Base-by-base conservation (phyloP, 2,113 vertebrate species). In the Syngnathus floridae region DNA sequence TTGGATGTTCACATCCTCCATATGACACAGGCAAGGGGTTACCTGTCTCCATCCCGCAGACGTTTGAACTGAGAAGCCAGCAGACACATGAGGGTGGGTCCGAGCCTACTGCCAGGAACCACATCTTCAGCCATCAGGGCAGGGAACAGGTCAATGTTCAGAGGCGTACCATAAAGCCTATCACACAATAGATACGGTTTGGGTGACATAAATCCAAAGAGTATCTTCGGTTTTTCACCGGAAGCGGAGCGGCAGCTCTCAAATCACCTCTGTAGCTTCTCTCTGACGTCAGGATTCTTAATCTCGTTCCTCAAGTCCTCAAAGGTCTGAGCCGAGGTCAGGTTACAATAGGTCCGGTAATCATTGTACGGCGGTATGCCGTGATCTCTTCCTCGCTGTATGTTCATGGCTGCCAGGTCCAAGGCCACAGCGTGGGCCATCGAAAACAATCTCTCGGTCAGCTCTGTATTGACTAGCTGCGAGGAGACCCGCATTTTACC, bases 331-430 rank as follows among this genome's bases (percentile, higher is more conserved):
- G 93, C 94, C 0, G 93, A 92, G 1, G 93, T 93, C 72, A 99
- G 90, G 88, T 99, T 99, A 77, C 97, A 99, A 88, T 93, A 99
- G 67, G 95, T 93, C 71, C 97, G 88, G 89, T 93, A 99, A 82
- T 99, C 97, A 22, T 97, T 98, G 80, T 99, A 99, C 0, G 97
- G 91, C 0, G 97, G 95, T 74, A 98, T 96, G 49, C 96, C 97
- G 6, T 99, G 97, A 84, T 99, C 97, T 61, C 96, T 89, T 70
- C 95, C 97, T 46, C 97, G 91, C 83, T 99, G 97, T 78, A 99
- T 93, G 77, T 98, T 99, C 91, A 99, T 95, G 76, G 97, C 94
- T 1, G 97, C 97, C 70, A 99, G 91, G 81, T 99, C 97, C 81
- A 99, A 90, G 4, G 96, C 95, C 80, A 99, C 96, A 0, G 95